These are phyloP conservation scores for Varecia variegata DNA, from an alignment of 2,797 vertebrate genomes.

Conservation along the genomic window DNA sequence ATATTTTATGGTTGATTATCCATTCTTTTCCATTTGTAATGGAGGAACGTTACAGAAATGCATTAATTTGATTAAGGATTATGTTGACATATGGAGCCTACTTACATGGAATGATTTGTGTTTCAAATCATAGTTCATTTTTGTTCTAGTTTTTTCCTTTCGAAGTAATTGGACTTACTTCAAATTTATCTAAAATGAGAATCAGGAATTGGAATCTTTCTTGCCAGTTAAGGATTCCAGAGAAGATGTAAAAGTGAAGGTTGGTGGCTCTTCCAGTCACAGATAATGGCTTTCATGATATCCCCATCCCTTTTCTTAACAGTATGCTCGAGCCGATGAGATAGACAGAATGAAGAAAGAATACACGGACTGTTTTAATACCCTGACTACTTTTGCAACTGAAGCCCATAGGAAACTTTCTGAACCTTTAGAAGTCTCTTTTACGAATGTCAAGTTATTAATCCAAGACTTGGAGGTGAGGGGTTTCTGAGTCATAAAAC, in stretches of 20 bases:
- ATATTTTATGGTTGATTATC: not conserved
- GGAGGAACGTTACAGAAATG: not conserved
- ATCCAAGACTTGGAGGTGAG: constrained; percentile 94
- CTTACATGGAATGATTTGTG: not conserved
- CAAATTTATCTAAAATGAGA: constrained; percentile 41
- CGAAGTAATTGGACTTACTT: constrained; percentile 8
- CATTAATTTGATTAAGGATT: not conserved
- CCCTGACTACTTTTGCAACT: constrained; percentile 92
- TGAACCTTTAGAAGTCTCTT: constrained; percentile 91
- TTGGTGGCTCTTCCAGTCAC: not conserved
- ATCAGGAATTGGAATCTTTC: not conserved
- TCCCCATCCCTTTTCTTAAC: not conserved
- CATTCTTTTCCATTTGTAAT: not conserved
- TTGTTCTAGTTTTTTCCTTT: not conserved
- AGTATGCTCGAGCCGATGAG: constrained; percentile 97
- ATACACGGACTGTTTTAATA: constrained; percentile 90
- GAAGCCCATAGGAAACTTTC: constrained; percentile 91
- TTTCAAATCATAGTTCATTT: not conserved
- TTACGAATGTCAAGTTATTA: constrained; percentile 93
- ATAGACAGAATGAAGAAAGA: constrained; percentile 94
- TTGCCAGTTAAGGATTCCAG: not conserved
- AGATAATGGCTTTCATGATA: not conserved
- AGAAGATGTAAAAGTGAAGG: not conserved
- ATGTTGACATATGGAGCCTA: not conserved
- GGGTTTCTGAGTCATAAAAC: not conserved